Evolutionary conservation across 2,888 invertebrate genomes (phyloP), one percentile per base, ranked within the genome.

Genomic region (Andrena bicolor): DNA sequence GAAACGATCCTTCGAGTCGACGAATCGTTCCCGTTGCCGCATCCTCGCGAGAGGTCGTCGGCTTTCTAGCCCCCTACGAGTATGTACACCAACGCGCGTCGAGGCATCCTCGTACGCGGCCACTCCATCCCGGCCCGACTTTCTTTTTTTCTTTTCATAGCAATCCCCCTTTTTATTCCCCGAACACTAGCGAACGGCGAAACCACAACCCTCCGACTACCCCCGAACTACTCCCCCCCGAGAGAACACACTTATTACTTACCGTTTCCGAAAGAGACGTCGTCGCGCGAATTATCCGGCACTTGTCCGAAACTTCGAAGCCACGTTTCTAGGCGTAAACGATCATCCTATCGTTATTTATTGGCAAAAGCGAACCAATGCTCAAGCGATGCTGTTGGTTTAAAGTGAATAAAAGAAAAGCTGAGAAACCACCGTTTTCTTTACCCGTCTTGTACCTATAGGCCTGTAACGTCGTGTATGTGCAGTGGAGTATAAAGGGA

Each of bases 361-460:
- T 88, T 84, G 87, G 85, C 89, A 76, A 88, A 86, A 84, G 41
- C 72, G 86, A 91, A 91, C 86, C 87, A 90, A 90, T 90, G 89
- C 90, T 91, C 88, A 89, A 88, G 82, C 81, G 77, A 87, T 76
- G 88, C 88, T 88, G 89, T 90, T 90, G 91, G 90, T 91, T 90
- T 84, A 68, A 85, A 84, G 76, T 84, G 76, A 90, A 91, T 91
- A 90, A 91, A 90, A 74, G 78, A 79, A 86, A 87, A 89, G 77
- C 87, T 89, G 85, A 88, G 76, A 80, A 90, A 85, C 69, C 76
- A 80, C 68, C 75, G 83, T 84, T 88, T 86, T 90, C 83, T 86
- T 87, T 89, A 81, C 77, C 86, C 80, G 80, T 89, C 83, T 58
- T 87, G 77, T 83, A 86, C 80, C 83, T 82, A 85, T 87, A 88